These are phyloP conservation scores for Calephelis perditalis DNA, from an alignment of 2,888 invertebrate species.

Conservation along the genomic window DNA sequence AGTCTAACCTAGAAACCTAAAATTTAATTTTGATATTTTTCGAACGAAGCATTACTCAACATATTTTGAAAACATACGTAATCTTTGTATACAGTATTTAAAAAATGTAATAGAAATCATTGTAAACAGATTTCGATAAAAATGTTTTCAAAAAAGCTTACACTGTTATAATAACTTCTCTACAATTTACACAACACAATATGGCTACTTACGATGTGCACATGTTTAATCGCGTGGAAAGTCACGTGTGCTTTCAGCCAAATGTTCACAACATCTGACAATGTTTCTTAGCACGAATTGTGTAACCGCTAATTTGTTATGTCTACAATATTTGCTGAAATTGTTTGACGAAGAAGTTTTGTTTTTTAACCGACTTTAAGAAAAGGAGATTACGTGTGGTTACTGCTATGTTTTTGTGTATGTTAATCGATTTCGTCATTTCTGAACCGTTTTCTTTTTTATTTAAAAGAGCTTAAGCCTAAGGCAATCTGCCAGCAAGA, in stretches of 20 bases:
- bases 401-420: no score
- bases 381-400: no score
- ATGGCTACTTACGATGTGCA: not conserved
- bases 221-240: not conserved
- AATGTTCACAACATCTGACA: not conserved
- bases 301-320: slow-evolving; percentile 9
- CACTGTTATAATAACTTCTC: not conserved
- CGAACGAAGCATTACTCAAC: no score
- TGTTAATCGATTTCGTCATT: no score
- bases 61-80: no score
- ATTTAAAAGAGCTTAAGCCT: no score
- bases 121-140: not conserved
- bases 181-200: slow-evolving; percentile 1
- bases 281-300: not conserved
- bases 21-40: no score
- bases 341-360: not conserved
- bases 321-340: slow-evolving; percentile 3
- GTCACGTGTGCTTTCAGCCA: not conserved
- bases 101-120: not conserved
- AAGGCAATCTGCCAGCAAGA: no score
- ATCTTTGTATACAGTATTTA: no score
- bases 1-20: no score
- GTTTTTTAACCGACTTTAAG: not conserved
- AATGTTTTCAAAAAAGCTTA: not conserved
- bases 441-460: no score